A percentile compares a stretch with the other conserved stretches of the same genome.
phyloP scores from a whole-genome alignment of 2,888 invertebrate species.

The Lasioglossum figueresi region DNA sequence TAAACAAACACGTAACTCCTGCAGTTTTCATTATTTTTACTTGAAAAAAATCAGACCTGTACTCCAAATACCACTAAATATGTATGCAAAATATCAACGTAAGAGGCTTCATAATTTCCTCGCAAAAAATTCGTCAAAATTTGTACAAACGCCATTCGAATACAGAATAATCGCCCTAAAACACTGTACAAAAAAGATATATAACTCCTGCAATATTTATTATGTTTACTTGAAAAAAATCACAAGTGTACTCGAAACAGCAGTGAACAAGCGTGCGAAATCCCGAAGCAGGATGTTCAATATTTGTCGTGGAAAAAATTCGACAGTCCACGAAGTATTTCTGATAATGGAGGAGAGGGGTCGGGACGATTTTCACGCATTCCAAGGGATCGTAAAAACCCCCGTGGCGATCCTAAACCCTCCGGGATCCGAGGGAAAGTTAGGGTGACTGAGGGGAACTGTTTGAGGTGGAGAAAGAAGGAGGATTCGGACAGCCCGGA shows the following conservation, averaged over 20 bases:
- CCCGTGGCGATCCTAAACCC: background rate
- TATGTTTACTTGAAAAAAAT: background rate
- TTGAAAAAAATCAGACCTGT: too few relatives aligned
- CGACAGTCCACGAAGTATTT: background rate
- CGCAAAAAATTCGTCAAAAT: background rate
- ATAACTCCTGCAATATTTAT: background rate
- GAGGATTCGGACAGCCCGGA: constrained; percentile 37
- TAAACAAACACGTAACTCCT: too few relatives aligned
- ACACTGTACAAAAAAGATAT: background rate
- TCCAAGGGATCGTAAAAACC: constrained; percentile 21
- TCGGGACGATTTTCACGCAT: background rate
- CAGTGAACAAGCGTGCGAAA: background rate
- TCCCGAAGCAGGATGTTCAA: background rate
- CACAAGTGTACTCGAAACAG: background rate
- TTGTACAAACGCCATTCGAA: background rate
- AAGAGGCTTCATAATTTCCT: background rate
- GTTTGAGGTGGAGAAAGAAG: constrained; percentile 22
- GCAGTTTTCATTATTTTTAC: too few relatives aligned
- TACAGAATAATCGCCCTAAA: too few relatives aligned
- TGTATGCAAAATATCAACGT: too few relatives aligned
- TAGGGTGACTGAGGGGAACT: background rate
- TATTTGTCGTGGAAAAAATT: background rate
- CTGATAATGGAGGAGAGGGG: background rate
- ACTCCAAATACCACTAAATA: too few relatives aligned
- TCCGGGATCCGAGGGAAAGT: background rate